Percentiles rank a stretch among this genome's conserved stretches.
Evolutionary conservation across 2,888 invertebrate species (phyloP).

Genomic region (Diadromus collaris): DNA sequence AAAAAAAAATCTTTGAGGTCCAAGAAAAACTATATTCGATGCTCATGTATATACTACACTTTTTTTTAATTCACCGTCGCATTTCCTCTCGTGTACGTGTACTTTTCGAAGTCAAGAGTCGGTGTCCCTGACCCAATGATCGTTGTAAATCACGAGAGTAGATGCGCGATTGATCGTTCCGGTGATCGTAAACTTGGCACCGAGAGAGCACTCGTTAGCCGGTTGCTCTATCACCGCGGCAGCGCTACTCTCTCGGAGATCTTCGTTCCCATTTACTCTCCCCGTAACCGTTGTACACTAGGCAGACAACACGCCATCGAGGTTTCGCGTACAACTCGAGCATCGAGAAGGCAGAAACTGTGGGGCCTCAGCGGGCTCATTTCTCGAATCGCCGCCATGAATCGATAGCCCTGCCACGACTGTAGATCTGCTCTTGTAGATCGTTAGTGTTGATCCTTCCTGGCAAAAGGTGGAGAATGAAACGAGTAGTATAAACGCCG

Average conservation of each 20-base stretch:
- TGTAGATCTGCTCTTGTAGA: constrained; percentile 54
- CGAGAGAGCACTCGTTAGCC: constrained; percentile 63
- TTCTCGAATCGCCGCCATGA: constrained; percentile 58
- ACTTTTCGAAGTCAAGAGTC: constrained; percentile 54
- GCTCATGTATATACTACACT: constrained; percentile 17
- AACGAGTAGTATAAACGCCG: constrained; percentile 30
- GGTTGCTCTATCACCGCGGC: constrained; percentile 55
- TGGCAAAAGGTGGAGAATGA: constrained; percentile 49
- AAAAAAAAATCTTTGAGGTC: neutral
- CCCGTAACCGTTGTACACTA: constrained; percentile 10
- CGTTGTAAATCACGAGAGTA: constrained; percentile 66
- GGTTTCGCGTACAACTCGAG: constrained; percentile 31
- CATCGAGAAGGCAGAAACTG: constrained; percentile 30
- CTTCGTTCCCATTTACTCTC: constrained; percentile 32
- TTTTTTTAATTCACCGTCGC: constrained; percentile 27
- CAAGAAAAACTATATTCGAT: neutral
- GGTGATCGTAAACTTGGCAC: constrained; percentile 66
- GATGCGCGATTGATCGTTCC: constrained; percentile 58
- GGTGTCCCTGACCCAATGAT: constrained; percentile 68
- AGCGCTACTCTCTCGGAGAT: constrained; percentile 44
- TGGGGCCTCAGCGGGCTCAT: constrained; percentile 37
- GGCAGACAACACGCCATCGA: constrained; percentile 13
- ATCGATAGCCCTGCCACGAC: constrained; percentile 52
- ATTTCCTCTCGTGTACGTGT: constrained; percentile 23
- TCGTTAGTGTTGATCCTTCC: constrained; percentile 60